Evolutionary conservation across 2,888 invertebrate species (phyloP).

Genomic region (Cerceris rybyensis): DNA sequence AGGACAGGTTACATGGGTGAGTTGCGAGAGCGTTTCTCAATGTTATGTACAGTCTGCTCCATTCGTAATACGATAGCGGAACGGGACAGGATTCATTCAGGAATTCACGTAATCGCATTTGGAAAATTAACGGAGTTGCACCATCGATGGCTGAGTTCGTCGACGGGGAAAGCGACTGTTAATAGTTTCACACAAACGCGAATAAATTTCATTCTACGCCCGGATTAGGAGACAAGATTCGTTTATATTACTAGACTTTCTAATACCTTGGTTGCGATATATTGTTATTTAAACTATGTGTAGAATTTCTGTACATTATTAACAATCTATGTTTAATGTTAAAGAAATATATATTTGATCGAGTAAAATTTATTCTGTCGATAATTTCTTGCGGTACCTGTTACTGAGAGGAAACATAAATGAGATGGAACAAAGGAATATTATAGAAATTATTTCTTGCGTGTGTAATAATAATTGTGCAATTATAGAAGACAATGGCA

Average conservation of each 20-base stretch:
- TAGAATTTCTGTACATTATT: neutral
- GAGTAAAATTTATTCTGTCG: neutral
- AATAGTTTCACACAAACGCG: conserved; percentile 13
- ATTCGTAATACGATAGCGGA: conserved; percentile 10
- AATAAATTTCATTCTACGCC: neutral
- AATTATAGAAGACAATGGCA: neutral
- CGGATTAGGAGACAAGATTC: neutral
- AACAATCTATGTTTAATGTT: neutral
- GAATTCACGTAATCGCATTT: conserved; percentile 53
- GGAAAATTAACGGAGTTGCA: conserved; percentile 31
- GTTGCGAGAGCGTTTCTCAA: conserved; percentile 36
- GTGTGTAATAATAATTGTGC: too few species aligned
- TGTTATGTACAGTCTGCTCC: conserved; percentile 38
- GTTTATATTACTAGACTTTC: neutral
- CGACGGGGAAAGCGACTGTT: conserved; percentile 34
- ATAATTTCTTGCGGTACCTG: neutral
- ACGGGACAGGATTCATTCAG: conserved; percentile 25
- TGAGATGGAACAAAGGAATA: neutral
- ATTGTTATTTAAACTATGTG: neutral
- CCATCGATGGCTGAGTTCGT: neutral
- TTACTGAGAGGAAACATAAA: too few species aligned
- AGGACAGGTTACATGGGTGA: conserved; percentile 10
- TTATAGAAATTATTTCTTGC: neutral
- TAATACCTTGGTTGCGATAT: neutral
- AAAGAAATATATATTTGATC: neutral